Evolutionary conservation across 2,797 vertebrate species (phyloP), one percentile per base, ranked within the genome.

Genomic region (Syndactyla subalaris): DNA sequence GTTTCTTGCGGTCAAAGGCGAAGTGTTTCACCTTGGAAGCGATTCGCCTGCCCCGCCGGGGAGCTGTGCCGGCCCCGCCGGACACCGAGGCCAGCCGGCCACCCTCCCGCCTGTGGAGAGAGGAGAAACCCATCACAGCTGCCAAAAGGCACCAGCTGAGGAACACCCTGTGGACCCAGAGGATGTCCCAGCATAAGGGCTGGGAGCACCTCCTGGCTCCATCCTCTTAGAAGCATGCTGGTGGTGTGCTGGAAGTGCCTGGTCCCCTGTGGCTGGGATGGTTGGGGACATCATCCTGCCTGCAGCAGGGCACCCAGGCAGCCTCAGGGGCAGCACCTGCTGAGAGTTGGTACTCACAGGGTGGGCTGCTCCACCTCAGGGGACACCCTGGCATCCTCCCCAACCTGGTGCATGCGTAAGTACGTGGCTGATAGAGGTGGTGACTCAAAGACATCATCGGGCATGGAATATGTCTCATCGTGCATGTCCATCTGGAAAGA

Each of bases 361-460:
- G 96, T 93, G 29, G 94, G 83, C 79, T 98, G 98, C 54, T 97
- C 97, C 24, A 96, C 96, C 3, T 98, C 96, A 0, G 98, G 97
- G 48, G 97, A 97, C 21, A 19, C 70, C 39, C 91, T 90, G 3
- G 95, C 90, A 3, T 96, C 98, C 15, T 97, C 95, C 4, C 96
- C 96, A 29, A 57, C 92, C 0, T 96, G 95, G 51, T 97, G 52
- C 34, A 94, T 97, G 14, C 97, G 96, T 67, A 97, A 96, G 67
- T 97, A 98, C 2, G 96, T 92, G 46, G 99, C 99, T 0, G 99
- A 99, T 3, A 99, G 96, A 7, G 99, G 99, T 0, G 99, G 99
- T 0, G 99, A 99, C 97, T 99, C 99, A 27, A 99, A 99, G 57
- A 99, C 99, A 1, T 99, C 99, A 8, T 99, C 99, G 0, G 99